Evolutionary conservation across 2,113 vertebrate genomes (phyloP), one percentile per base, ranked within the genome.

Genomic region (Sceloporus undulatus): DNA sequence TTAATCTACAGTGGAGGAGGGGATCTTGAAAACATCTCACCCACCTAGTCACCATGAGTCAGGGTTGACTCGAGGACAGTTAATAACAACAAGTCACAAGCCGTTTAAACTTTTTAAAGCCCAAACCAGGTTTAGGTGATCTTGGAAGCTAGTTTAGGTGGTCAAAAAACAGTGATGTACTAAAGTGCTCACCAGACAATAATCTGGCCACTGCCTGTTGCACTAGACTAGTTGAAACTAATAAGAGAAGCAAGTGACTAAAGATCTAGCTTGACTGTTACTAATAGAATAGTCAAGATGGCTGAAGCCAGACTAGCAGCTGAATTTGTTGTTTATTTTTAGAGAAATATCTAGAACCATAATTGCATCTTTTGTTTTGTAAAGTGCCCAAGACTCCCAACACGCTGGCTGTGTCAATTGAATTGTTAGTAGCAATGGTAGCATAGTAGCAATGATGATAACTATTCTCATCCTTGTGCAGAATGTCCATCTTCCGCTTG

Each of bases 401-500:
- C n/a, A 56, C 10, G 10, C 38, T 59, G 21, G 66, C 48, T 19
- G 1, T 71, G 27, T 56, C 66, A 80, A 71, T 25, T n/a, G 68
- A 19, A 75, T 23, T 85, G 71, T n/a, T 74, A 38, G 2, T 54
- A 87, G 21, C 73, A 80, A 25, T 59, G 54, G 34, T 25, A 27
- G 23, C 14, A 38, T 34, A 74, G 11, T 68, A 70, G 25, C 27
- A 83, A 14, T n/a, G 65, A 74, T 74, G 14, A 23, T 85, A 21
- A 59, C 27, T 34, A 9, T 91, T 76, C 87, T 68, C 62, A 92
- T 91, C 82, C 29, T 66, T 79, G 40, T 25, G 38, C n/a, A 96
- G 96, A 84, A 19, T 97, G 96, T 54, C 95, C 95, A 90, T 94
- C 95, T 70, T 87, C 95, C 19, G 79, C 80, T 42, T 97, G 96